Conservation (phyloP, 2,113 vertebrate species). For the Typhlomys cinereus region DNA sequence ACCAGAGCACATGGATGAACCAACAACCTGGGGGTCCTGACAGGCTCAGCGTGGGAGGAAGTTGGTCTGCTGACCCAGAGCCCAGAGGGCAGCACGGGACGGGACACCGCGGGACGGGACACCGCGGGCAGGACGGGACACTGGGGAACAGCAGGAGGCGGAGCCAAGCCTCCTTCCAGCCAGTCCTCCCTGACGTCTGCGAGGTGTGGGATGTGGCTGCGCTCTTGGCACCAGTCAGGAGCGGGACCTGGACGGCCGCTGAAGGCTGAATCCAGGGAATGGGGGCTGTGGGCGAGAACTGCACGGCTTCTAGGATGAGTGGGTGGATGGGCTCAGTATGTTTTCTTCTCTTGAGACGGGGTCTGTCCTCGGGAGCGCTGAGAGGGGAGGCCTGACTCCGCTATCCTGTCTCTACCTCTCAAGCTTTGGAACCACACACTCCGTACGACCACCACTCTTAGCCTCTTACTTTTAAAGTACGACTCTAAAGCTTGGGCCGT, state of each 20-base stretch:
- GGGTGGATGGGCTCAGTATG: neutral
- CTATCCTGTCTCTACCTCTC: neutral
- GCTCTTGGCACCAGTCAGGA: neutral
- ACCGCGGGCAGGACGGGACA: neutral
- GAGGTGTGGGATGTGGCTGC: neutral
- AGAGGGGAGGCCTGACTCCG: neutral
- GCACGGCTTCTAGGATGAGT: too few species aligned
- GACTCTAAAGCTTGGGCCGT: neutral
- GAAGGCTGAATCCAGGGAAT: neutral
- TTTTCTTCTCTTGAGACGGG: too few species aligned
- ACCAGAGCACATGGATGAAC: neutral
- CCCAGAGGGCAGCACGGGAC: neutral
- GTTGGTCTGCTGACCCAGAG: neutral
- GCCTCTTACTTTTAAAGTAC: neutral
- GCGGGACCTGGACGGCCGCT: neutral
- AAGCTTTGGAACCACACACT: neutral
- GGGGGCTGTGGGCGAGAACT: accelerated
- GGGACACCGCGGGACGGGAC: neutral
- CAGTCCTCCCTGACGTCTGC: neutral
- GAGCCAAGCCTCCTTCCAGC: neutral
- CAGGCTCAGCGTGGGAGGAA: neutral
- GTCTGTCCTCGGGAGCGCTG: too few species aligned
- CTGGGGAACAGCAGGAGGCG: neutral
- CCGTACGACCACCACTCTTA: too few species aligned
- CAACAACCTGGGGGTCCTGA: neutral